These are phyloP conservation scores for Engystomops pustulosus DNA, from an alignment of 2,113 vertebrate species.

Conservation along the genomic window DNA sequence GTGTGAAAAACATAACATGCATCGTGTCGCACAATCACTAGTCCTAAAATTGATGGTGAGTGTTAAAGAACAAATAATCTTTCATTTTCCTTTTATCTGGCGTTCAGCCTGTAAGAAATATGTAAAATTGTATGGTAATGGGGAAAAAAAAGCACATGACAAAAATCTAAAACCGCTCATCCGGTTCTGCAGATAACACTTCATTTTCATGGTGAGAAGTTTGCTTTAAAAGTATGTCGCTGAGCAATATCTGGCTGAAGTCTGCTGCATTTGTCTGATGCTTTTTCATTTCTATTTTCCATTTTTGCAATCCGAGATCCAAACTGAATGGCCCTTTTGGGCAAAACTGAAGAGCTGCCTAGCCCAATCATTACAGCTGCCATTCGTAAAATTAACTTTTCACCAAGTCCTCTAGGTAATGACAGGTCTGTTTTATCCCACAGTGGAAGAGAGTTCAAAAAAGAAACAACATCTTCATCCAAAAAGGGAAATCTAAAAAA, in stretches of 20 bases:
- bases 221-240: too few species aligned
- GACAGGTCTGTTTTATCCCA: conserved; percentile 86
- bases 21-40: too few species aligned
- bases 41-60: too few species aligned
- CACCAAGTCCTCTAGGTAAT: conserved; percentile 87
- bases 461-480: conserved; percentile 92
- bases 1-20: too few species aligned
- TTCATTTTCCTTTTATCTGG: too few species aligned
- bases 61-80: too few species aligned
- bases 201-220: too few species aligned
- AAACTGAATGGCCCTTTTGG: conserved; percentile 95
- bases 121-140: too few species aligned
- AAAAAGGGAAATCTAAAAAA: conserved; percentile 90
- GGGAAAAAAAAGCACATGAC: too few species aligned
- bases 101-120: too few species aligned
- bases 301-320: conserved; percentile 95
- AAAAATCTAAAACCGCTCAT: too few species aligned
- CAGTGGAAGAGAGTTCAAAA: conserved; percentile 84
- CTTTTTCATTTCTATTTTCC: conserved; percentile 85
- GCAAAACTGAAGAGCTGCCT: conserved; percentile 75
- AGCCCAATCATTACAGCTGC: conserved; percentile 82
- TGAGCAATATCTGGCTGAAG: conserved; percentile 66
- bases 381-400: conserved; percentile 89
- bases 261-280: conserved; percentile 85
- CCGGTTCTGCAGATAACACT: too few species aligned